Evolutionary conservation across 23 tunicate species (phyloP), one percentile per base, ranked within the genome.

Genomic region (Styela clava): DNA sequence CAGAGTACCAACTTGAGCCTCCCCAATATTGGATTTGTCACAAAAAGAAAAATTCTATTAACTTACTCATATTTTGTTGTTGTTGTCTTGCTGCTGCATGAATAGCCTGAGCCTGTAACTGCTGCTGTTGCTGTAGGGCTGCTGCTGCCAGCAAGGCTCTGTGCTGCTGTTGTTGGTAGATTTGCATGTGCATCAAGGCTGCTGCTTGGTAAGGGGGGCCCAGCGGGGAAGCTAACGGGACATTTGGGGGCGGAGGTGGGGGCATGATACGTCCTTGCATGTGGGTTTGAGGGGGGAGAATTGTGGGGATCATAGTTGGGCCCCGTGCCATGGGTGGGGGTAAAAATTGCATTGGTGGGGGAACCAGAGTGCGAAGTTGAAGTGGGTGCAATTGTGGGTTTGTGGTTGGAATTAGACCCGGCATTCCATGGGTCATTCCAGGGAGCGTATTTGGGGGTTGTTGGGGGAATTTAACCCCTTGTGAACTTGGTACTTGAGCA

Each of bases 131-230:
- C 37, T 36, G 81, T 18, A 76, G 7, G n/a, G 78, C 79, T 16
- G 82, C 87, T 0, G 88, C 88, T n/a, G 63, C 25, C 21, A 79
- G 68, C 16, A 33, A 64, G 26, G 74, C 76, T 51, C 68, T 35
- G 62, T 77, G 81, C 81, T 76, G 81, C 52, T 74, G 80, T 27
- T 76, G 81, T 62, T 88, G 93, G 12, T 88, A 86, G 26, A 82
- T 79, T 70, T 89, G 94, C 88, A 89, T 84, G 34, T 89, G 94
- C 78, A 89, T 22, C 23, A 89, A 21, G n/a, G 83, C 61, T 63
- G 90, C 90, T 31, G 90, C 86, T 18, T 79, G 87, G 62, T 61
- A 28, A 9, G 85, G 85, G 27, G 32, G 61, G 5, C 36, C 23
- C 31, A 78, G 36, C 7, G 94, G 94, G 36, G 64, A 36, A 61